These are phyloP conservation scores for Buathra laborator DNA, from an alignment of 2,888 invertebrate genomes.

Conservation along the genomic window DNA sequence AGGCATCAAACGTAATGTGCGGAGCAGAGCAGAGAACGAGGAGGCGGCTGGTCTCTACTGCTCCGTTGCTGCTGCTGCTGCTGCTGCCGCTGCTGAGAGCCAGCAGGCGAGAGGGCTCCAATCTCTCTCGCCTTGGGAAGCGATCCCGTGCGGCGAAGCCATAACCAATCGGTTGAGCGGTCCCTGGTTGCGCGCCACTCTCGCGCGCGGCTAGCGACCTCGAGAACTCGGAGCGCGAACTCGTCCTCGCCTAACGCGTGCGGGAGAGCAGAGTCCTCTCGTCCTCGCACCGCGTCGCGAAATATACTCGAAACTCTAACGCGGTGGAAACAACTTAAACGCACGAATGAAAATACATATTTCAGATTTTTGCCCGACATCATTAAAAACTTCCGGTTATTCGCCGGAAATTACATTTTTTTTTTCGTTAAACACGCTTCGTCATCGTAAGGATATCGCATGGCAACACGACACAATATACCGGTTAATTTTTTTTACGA, in stretches of 20 bases:
- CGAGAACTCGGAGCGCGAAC: conserved; percentile 65
- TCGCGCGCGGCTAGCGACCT: conserved; percentile 71
- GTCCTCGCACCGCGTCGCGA: conserved; percentile 37
- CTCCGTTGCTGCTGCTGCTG: conserved; percentile 30
- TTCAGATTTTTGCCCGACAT: background rate
- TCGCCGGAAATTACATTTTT: background rate
- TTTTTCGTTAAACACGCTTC: background rate
- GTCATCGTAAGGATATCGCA: background rate
- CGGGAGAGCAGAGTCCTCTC: conserved; percentile 48
- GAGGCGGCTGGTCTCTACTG: conserved; percentile 6
- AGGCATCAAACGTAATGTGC: conserved; percentile 57
- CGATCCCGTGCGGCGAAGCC: conserved; percentile 71
- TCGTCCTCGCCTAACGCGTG: conserved; percentile 64
- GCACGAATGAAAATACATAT: background rate
- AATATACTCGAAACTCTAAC: conserved; percentile 1
- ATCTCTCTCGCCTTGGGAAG: conserved; percentile 70
- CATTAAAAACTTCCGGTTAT: background rate
- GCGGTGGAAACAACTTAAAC: background rate
- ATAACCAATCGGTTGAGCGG: conserved; percentile 72
- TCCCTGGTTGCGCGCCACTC: conserved; percentile 54
- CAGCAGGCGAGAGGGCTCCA: conserved; percentile 45
- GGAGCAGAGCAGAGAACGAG: conserved; percentile 31
- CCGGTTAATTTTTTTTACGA: background rate
- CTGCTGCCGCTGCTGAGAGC: conserved; percentile 27
- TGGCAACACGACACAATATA: background rate